Evolutionary conservation across 2,113 vertebrate species (phyloP).

Genomic region (Limanda limanda): DNA sequence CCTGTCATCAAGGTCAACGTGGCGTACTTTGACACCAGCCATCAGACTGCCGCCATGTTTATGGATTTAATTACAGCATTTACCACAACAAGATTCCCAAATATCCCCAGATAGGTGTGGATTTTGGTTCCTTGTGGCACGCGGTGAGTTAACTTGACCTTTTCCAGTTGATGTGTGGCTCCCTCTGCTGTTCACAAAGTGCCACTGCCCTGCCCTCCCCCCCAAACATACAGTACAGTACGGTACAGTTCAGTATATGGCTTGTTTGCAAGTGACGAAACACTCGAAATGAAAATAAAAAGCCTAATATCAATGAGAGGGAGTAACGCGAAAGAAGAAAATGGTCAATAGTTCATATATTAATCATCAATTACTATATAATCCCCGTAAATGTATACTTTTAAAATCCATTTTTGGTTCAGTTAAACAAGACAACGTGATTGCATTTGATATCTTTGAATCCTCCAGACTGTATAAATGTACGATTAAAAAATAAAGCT

Average conservation of each 20-base stretch:
- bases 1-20: constrained; percentile 43
- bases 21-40: constrained; percentile 23
- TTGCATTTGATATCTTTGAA: constrained; percentile 70
- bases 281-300: constrained; percentile 11
- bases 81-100: constrained; percentile 18
- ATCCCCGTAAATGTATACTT: constrained; percentile 8
- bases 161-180: constrained; percentile 39
- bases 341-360: background rate
- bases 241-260: constrained; percentile 54
- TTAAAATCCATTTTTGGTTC: background rate
- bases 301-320: constrained; percentile 16
- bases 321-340: constrained; percentile 35
- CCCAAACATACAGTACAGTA: constrained; percentile 41
- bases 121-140: constrained; percentile 23
- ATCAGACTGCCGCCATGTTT: background rate
- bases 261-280: constrained; percentile 57
- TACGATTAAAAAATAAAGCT: constrained; percentile 68
- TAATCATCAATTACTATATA: background rate
- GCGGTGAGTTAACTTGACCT: constrained; percentile 15
- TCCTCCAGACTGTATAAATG: constrained; percentile 69
- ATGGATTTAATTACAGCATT: constrained; percentile 18
- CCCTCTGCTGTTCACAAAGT: constrained; percentile 61
- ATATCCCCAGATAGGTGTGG: constrained; percentile 6
- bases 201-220: constrained; percentile 40
- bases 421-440: constrained; percentile 9